Evolutionary conservation across 1,140 invertebrate species (phyloP).

Genomic region (Orchesella cincta): DNA sequence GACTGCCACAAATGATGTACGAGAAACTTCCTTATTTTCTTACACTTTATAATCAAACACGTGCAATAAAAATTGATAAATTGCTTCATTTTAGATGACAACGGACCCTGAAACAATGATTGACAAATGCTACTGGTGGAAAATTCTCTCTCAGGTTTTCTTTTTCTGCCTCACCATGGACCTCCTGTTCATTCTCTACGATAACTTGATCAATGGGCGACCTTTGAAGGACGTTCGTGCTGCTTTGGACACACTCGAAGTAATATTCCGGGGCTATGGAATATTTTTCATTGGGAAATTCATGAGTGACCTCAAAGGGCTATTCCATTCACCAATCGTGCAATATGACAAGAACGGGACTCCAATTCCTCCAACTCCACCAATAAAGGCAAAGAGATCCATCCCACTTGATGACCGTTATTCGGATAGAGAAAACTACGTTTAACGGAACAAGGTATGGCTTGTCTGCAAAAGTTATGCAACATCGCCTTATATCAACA

Average conservation of each 20-base stretch:
- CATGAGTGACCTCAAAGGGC: conserved; percentile 39
- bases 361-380: conserved; percentile 39
- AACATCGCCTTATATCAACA: too few relatives aligned
- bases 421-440: neutral
- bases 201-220: conserved; percentile 24
- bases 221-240: conserved; percentile 34
- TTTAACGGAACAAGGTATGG: neutral
- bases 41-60: too few relatives aligned
- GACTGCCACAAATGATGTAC: conserved; percentile 45
- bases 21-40: neutral
- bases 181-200: conserved; percentile 39
- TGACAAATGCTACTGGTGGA: conserved; percentile 45
- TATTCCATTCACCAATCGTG: conserved; percentile 44
- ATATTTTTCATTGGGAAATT: conserved; percentile 46
- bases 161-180: conserved; percentile 38
- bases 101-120: conserved; percentile 46
- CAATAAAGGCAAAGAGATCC: conserved; percentile 3
- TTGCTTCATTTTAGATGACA: conserved; percentile 45
- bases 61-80: conserved; percentile 14
- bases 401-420: neutral
- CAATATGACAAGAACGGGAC: conserved; percentile 27
- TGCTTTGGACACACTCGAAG: conserved; percentile 33
- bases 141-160: conserved; percentile 35
- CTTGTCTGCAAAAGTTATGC: too few relatives aligned
- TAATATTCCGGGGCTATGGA: conserved; percentile 43